Conservation (phyloP, 2,888 invertebrate species). For the Artemia sinica region DNA sequence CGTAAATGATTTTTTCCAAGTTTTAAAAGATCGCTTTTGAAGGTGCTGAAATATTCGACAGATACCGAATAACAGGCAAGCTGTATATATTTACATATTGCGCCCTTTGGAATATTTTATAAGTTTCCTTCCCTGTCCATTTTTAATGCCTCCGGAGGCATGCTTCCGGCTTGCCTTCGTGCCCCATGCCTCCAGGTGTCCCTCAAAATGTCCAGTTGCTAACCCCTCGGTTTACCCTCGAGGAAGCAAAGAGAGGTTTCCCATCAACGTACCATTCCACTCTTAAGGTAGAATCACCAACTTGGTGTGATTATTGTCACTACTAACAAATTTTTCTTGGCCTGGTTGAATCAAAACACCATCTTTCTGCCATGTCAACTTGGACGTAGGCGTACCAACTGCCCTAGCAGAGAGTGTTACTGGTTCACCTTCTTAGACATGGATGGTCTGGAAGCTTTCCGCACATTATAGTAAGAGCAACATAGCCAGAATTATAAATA, state of each 20-base stretch:
- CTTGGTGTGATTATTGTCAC: conserved; percentile 70
- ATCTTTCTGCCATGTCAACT: conserved; percentile 86
- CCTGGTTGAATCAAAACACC: conserved; percentile 36
- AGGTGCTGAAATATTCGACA: no score
- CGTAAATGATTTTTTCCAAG: no score
- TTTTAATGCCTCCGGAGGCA: no score
- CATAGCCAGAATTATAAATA: conserved; percentile 97
- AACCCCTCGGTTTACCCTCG: conserved; percentile 81
- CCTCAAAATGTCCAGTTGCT: no score
- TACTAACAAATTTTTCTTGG: conserved; percentile 59
- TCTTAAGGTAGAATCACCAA: conserved; percentile 87
- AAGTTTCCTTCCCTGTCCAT: no score
- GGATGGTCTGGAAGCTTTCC: conserved; percentile 81
- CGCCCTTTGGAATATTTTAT: no score
- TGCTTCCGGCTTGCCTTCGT: no score
- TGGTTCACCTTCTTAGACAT: conserved; percentile 82
- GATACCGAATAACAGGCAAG: no score
- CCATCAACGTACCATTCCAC: conserved; percentile 93
- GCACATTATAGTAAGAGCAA: conserved; percentile 94
- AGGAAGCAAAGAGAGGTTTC: conserved; percentile 76
- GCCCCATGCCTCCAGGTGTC: no score
- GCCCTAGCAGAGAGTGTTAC: conserved; percentile 75
- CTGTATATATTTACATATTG: no score
- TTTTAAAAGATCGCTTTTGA: no score
- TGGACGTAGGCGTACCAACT: conserved; percentile 78